Evolutionary conservation across 2,797 vertebrate genomes (phyloP).

Genomic region (Gobio occitaniae): DNA sequence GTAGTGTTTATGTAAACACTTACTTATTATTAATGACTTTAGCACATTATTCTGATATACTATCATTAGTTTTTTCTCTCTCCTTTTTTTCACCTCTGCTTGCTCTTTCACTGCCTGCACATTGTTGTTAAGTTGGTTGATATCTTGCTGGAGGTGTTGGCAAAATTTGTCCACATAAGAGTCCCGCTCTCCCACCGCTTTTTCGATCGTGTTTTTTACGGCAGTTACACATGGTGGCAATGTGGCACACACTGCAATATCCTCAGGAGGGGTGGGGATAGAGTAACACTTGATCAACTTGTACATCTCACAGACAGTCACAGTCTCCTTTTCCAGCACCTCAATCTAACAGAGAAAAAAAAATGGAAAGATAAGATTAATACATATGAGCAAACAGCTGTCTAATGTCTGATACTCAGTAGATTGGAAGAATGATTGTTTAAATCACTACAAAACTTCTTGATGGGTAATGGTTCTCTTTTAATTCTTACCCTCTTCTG

Average conservation of each 20-base stretch:
- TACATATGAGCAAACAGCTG: background rate
- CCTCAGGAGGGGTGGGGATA: conserved; percentile 81
- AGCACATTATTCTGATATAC: background rate
- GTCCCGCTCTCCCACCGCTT: conserved; percentile 72
- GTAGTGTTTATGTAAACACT: background rate
- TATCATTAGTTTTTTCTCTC: background rate
- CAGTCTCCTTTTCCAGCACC: conserved; percentile 77
- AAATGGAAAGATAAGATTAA: background rate
- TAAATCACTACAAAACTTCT: background rate
- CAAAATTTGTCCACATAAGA: conserved; percentile 77
- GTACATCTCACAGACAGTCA: conserved; percentile 82
- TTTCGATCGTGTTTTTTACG: conserved; percentile 75
- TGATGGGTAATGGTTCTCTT: background rate
- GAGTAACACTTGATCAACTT: conserved; percentile 81
- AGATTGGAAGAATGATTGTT: background rate
- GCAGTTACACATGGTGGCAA: conserved; percentile 76
- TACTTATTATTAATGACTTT: background rate
- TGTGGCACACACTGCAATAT: conserved; percentile 80
- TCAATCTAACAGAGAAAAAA: conserved; percentile 73
- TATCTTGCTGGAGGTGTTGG: conserved; percentile 78
- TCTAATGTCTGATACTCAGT: background rate
- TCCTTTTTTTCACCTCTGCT: conserved; percentile 74
- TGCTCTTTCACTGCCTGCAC: conserved; percentile 73
- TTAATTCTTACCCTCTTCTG: conserved; percentile 80
- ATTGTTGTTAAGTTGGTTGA: conserved; percentile 78